Conservation (phyloP, 2,888 invertebrate genomes). For the Aphodius sticticus region DNA sequence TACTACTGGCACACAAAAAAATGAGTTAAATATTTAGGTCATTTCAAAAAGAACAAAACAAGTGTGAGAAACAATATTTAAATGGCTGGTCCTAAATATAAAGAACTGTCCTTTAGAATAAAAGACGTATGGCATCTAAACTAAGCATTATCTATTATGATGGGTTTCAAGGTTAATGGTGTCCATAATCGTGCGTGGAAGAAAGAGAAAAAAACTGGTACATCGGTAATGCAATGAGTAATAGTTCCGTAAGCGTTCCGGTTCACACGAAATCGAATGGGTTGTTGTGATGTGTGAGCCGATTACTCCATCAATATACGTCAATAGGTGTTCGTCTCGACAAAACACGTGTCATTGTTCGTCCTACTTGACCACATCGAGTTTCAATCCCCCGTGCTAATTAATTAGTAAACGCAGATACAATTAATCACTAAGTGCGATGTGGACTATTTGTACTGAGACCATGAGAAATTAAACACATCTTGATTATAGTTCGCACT, state of each 20-base stretch:
- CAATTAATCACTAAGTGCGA: constrained; percentile 15
- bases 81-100: neutral
- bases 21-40: no score
- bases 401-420: constrained; percentile 28
- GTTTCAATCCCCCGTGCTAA: constrained; percentile 28
- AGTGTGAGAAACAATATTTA: no score
- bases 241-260: neutral
- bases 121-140: neutral
- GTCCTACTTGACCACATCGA: constrained; percentile 25
- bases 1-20: no score
- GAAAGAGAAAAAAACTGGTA: neutral
- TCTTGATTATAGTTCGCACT: no score
- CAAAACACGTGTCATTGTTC: constrained; percentile 17
- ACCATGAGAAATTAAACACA: no score
- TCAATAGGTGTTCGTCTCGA: neutral
- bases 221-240: neutral
- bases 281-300: constrained; percentile 4
- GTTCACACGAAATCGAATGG: constrained; percentile 4
- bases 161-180: neutral
- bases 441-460: neutral
- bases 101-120: neutral
- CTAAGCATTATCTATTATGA: neutral
- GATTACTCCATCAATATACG: constrained; percentile 4
- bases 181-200: neutral
- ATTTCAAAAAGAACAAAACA: no score